Conservation (phyloP, 2,113 vertebrate species). For the Rissa tridactyla region DNA sequence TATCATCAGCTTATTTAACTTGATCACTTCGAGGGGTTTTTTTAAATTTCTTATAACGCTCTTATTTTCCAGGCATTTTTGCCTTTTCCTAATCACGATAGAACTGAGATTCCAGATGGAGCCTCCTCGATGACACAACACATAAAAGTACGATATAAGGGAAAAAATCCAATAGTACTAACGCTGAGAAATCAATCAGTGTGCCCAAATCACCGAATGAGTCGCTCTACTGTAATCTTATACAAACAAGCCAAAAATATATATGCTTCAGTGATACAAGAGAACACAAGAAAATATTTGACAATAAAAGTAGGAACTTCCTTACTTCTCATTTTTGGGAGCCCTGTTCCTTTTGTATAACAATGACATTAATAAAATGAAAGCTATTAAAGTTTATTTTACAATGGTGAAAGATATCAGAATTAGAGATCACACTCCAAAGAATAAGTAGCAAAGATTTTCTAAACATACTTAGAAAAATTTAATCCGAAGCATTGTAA, state of each 20-base stretch:
- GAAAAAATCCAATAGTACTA: too few species aligned
- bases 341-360: not conserved
- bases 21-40: not conserved
- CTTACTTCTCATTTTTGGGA: not conserved
- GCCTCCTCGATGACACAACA: not conserved
- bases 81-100: too few species aligned
- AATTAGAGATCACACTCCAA: not conserved
- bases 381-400: not conserved
- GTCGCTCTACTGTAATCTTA: not conserved
- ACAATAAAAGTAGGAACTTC: not conserved
- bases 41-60: not conserved
- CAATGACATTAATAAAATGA: not conserved
- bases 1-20: too few species aligned
- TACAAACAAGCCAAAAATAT: not conserved
- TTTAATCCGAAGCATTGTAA: not conserved
- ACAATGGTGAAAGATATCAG: not conserved
- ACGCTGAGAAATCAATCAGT: not conserved
- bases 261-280: not conserved
- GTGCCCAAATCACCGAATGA: not conserved
- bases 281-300: not conserved
- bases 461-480: not conserved
- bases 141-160: too few species aligned
- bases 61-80: not conserved
- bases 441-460: not conserved
- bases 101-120: too few species aligned